These are phyloP conservation scores for Oryctes rhinoceros DNA, from an alignment of 1,140 invertebrate genomes.

Conservation along the genomic window DNA sequence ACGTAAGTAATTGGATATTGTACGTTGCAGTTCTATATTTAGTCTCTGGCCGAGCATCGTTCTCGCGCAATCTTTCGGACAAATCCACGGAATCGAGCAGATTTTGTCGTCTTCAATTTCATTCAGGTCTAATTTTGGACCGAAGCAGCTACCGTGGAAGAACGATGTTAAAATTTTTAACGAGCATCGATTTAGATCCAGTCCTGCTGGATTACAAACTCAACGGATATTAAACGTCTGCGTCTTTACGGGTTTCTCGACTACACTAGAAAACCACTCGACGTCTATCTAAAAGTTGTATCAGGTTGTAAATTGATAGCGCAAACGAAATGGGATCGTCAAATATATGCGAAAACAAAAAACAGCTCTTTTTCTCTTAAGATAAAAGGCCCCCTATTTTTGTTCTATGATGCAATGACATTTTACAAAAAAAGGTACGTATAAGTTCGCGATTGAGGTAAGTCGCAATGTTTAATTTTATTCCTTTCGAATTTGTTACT, in stretches of 20 bases:
- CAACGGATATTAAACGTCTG: not conserved
- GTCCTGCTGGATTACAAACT: not conserved
- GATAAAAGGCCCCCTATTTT: not conserved
- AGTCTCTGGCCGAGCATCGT: not conserved
- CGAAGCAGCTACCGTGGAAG: not conserved
- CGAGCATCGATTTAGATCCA: not conserved
- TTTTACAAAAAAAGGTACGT: not conserved
- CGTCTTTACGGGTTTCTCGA: not conserved
- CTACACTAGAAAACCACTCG: not conserved
- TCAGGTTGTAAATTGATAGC: not conserved
- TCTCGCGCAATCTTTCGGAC: not conserved
- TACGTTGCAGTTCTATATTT: conserved; percentile 13
- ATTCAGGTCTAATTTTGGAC: conserved; percentile 29
- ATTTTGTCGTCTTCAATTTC: conserved; percentile 21
- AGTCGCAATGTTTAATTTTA: not conserved
- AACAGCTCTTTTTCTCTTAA: not conserved
- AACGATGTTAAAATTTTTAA: conserved; percentile 7
- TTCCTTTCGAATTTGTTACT: not conserved
- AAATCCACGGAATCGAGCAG: conserved; percentile 3
- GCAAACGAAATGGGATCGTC: too few species aligned
- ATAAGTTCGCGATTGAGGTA: not conserved
- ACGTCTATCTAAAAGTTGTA: not conserved
- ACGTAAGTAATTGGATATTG: conserved; percentile 7
- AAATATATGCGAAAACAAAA: not conserved
- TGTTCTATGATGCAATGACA: too few species aligned